Evolutionary conservation across 2,113 vertebrate genomes (phyloP), one percentile per base, ranked within the genome.

Genomic region (Phyllostomus hastatus): DNA sequence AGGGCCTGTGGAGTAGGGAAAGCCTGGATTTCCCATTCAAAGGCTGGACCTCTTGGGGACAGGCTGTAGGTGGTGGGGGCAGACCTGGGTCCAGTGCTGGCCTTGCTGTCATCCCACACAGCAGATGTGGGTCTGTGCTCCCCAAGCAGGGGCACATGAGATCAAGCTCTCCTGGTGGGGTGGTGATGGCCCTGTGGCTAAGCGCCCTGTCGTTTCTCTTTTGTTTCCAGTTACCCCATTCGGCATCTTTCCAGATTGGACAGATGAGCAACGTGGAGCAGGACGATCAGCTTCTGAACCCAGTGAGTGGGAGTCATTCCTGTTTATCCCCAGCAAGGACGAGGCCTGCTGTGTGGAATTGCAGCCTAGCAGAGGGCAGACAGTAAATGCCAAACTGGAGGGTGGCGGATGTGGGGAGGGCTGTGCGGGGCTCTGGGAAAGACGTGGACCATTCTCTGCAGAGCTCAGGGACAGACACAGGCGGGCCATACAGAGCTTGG

Each of bases 261-360:
- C 99, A 99, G 97, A 98, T 99, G 98, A 99, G 99, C 98, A 99
- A 99, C 20, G 99, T 99, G 98, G 99, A 99, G 97, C 98, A 99
- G 96, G 99, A 99, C 0, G 99, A 99, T 75, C 99, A 99, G 41
- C 96, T 96, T 14, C 95, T 43, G 1, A 97, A 98, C 84, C 95
- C 97, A 82, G 99, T 99, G 95, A 98, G 98, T 92, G 48, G 15
- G 15, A 6, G 2, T 48, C 52, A 1, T 43, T 26, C 26, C 38
- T 12, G 10, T 26, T 69, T 24, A 6, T 72, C 31, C 75, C 82
- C 33, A 35, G 41, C 33, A 31, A 54, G 33, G 73, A 20, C 0
- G 9, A 24, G 12, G 61, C 46, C 54, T 4, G 15, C 8, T 43
- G 11, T 5, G 10, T 22, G 43, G 48, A 43, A 52, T 20, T 17